Base-by-base conservation (phyloP, 2,113 vertebrate species). In the Platysteira castanea region DNA sequence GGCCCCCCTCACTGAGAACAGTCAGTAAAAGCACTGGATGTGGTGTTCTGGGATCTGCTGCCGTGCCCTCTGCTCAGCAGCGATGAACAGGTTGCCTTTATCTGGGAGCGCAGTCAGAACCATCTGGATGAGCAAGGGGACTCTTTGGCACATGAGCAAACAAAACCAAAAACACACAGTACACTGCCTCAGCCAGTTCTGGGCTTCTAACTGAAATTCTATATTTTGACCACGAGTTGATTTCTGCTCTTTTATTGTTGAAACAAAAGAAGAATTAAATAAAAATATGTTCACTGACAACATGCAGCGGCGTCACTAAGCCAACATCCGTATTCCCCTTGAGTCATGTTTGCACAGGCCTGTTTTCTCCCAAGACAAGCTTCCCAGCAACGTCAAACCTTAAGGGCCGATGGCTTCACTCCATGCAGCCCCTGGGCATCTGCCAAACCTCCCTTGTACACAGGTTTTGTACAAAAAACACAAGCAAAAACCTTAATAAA, bases 231-330 rank as follows among this genome's bases (percentile, higher is more conserved):
- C 44, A 79, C 1, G 37, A 78, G 42, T 35, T 11, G 44, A 27
- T 83, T 96, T 90, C 42, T 93, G 78, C 59, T 47, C 42, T 87
- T 89, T 76, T 93, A 56, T 74, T 91, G 73, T 57, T 76, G 69
- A 91, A 96, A 92, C 70, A 94, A 77, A 87, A 52, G 86, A 71
- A 69, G 53, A 97, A 84, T 59, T 47, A 89, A 94, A 60, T 68
- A 74, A 82, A 94, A 96, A 94, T 47, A 96, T 95, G 95, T 93
- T 80, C 68, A 74, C 33, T 20, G 42, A 77, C 54, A 80, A 91
- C 76, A 80, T 0, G 7, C 39, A 73, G 54, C 5, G 1, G 84
- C 11, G 17, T 96, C 87, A 91, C 52, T 68, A 70, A 90, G 74
- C 59, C 85, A 74, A 77, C 59, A 95, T 79, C 70, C 37, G 74